A percentile compares a stretch with the other conserved stretches of the same genome.
phyloP scores from a whole-genome alignment of 2,888 invertebrate species.

The Tenthredo amoena region DNA sequence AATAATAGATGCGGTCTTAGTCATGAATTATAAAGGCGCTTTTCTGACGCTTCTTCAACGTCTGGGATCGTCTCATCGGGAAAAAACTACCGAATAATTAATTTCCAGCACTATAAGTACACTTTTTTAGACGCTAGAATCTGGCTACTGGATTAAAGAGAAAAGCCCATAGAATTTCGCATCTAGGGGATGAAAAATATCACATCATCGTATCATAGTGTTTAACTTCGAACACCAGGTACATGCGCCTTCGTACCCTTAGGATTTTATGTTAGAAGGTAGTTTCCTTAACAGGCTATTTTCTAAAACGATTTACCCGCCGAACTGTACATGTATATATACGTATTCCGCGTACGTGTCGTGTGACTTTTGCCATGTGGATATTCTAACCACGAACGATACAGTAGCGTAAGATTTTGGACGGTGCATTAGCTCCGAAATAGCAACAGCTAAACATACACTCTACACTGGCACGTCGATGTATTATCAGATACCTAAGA shows the following conservation, averaged over 20 bases:
- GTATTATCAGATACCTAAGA: slow-evolving; percentile 4
- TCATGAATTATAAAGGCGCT: slow-evolving; percentile 2
- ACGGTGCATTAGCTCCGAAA: slow-evolving; percentile 1
- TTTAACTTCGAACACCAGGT: neutral
- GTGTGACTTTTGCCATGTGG: neutral
- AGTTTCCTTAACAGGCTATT: slow-evolving; percentile 1
- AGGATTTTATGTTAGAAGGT: neutral
- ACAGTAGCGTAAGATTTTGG: neutral
- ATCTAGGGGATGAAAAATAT: neutral
- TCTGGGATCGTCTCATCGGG: neutral
- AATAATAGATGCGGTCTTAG: neutral
- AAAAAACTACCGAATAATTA: neutral
- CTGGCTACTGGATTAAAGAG: neutral
- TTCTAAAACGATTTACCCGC: neutral
- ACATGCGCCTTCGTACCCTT: neutral
- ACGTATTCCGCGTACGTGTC: neutral
- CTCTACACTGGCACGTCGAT: neutral
- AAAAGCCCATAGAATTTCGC: neutral
- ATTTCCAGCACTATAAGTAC: too few relatives aligned
- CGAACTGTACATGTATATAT: neutral
- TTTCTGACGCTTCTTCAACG: neutral
- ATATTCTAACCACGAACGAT: neutral
- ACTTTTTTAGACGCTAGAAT: too few relatives aligned
- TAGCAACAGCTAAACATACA: neutral
- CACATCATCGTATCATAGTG: neutral